These are phyloP conservation scores for Pseudoatta argentina DNA, from an alignment of 1,140 invertebrate species.

Conservation along the genomic window DNA sequence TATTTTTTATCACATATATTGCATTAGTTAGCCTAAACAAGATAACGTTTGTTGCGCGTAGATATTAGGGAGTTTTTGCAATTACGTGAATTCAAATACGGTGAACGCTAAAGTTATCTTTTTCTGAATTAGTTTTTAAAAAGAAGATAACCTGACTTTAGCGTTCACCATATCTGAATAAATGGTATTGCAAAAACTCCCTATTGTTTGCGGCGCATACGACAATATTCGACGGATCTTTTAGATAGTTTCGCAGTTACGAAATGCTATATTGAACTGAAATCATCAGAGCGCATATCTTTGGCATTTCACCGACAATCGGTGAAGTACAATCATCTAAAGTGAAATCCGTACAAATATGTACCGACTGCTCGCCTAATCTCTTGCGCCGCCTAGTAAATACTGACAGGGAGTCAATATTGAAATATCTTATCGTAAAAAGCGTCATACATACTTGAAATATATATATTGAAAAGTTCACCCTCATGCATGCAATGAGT, in stretches of 20 bases:
- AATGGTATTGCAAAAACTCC: no score
- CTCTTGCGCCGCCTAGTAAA: conserved; percentile 77
- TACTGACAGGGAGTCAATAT: conserved; percentile 83
- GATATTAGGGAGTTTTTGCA: not conserved
- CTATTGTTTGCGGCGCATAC: not conserved
- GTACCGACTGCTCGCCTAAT: conserved; percentile 78
- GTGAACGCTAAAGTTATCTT: no score
- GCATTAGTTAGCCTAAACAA: not conserved
- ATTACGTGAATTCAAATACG: no score
- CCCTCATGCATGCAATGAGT: conserved; percentile 71
- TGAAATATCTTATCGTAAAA: conserved; percentile 83
- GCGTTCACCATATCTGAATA: no score
- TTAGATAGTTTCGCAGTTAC: not conserved
- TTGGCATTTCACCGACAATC: conserved; percentile 59
- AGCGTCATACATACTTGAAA: conserved; percentile 75
- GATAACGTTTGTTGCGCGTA: not conserved
- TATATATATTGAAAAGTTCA: conserved; percentile 71
- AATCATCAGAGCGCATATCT: conserved; percentile 48
- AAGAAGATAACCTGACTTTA: no score
- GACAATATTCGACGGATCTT: conserved; percentile 27
- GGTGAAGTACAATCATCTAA: conserved; percentile 74
- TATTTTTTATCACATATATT: not conserved
- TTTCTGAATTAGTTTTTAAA: no score
- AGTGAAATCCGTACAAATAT: conserved; percentile 81
- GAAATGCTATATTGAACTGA: conserved; percentile 60